Evolutionary conservation across 2,113 vertebrate species (phyloP), one percentile per base, ranked within the genome.

Genomic region (Columba janthina): DNA sequence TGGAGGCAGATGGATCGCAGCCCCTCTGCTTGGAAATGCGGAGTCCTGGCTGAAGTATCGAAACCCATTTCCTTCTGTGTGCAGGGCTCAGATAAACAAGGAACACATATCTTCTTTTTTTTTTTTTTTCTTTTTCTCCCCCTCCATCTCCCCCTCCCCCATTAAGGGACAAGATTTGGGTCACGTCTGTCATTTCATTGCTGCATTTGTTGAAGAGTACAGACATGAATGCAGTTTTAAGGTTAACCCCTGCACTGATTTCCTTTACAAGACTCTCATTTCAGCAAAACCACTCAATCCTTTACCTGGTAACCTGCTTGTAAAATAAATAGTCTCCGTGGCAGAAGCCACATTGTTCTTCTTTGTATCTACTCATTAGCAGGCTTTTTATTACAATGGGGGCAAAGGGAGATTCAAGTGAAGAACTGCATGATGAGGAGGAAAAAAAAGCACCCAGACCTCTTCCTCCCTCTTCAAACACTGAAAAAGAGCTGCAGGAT

Each of bases 171-270:
- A 75, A 65, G 79, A 94, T 96, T 87, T 94, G 90, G 94, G 94
- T 93, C 86, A 92, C 89, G 85, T 84, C 94, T 94, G 72, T 95
- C 3, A 36, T 93, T 93, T 94, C 42, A 67, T 40, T 64, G 76
- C 94, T 88, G 75, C 71, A 46, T 90, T 93, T 92, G 86, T 91
- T 88, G 32, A 57, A 80, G 76, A 84, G 36, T 77, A 54, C 79
- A 65, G 42, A 50, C 70, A 50, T 42, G 72, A 89, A 81, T 86
- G 79, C 83, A 93, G 61, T 93, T 94, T 65, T 92, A 90, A 90
- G 66, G 85, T 90, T 96, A 97, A 85, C 88, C 88, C 90, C 88
- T 81, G 83, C 80, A 93, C 79, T 42, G 25, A 72, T 90, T 92
- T 84, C 76, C 85, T 89, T 84, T 71, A 82, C 74, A 53, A 93